Evolutionary conservation across 2,113 vertebrate species (phyloP), one percentile per base, ranked within the genome.

Genomic region (Mirounga angustirostris): DNA sequence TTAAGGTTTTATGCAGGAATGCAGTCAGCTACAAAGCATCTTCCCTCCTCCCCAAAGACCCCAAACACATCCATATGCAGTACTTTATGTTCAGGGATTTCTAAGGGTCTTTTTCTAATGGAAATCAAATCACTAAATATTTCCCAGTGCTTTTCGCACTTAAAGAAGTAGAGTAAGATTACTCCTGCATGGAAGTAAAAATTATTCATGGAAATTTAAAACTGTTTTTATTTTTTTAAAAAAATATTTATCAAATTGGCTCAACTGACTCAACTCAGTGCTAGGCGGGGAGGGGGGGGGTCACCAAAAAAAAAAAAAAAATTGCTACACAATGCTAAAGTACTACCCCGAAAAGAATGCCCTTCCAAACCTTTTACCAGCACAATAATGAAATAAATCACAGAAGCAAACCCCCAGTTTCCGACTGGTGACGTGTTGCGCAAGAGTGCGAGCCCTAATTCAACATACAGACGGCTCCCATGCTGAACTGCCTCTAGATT

Each of bases 301-400:
- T 26, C 80, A 67, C 43, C n/a, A 94, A 96, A 88, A 98, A n/a
- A 91, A 96, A 96, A 87, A 98, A 33, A 92, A 94, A 96, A 93
- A 96, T 98, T 98, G 92, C 94, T 98, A 71, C 93, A 96, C 93
- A 95, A 98, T 82, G 86, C 84, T 97, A 96, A 94, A 98, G 98
- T 94, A 96, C 84, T 96, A 98, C 98, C 96, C 94, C 95, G 7
- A 26, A 98, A 81, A 98, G 82, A 98, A 98, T 96, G 94, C 89
- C 95, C 97, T 98, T 98, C 98, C 98, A 98, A 99, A 98, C 95
- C 93, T 98, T 98, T 98, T 98, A 97, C 95, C 94, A 98, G 95
- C 96, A 98, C 0, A 18, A 96, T 93, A 98, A 98, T 91, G 95
- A 98, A 91, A 98, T 67, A 98, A 98, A 98, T 98, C 97, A 96